Conservation (phyloP, 2,113 vertebrate species). For the Galeopterus variegatus region DNA sequence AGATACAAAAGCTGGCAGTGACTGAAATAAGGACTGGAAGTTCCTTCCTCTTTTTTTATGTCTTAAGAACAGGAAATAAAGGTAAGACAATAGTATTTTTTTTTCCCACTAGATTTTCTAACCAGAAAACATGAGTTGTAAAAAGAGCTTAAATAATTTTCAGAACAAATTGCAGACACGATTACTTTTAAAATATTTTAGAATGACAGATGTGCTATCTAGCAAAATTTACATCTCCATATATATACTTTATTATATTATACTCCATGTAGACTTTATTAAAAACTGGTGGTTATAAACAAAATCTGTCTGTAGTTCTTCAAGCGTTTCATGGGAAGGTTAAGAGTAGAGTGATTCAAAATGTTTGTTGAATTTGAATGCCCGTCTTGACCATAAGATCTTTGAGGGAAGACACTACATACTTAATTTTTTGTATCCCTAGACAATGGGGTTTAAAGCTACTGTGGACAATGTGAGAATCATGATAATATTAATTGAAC, state of each 20-base stretch:
- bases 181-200: neutral
- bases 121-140: conserved; percentile 3
- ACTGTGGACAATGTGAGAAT: neutral
- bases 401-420: neutral
- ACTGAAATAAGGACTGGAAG: conserved; percentile 43
- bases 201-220: neutral
- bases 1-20: neutral
- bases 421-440: neutral
- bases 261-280: too few relatives aligned
- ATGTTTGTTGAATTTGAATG: neutral
- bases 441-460: neutral
- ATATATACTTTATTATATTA: neutral
- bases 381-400: neutral
- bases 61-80: conserved; percentile 69
- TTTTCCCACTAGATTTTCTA: conserved; percentile 29
- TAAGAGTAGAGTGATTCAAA: neutral
- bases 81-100: conserved; percentile 61
- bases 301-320: neutral
- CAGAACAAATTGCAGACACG: neutral
- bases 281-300: neutral
- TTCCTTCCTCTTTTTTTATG: conserved; percentile 57
- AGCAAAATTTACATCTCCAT: neutral
- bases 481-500: neutral
- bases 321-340: neutral
- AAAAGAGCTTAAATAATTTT: conserved; percentile 14